A percentile compares a stretch with the other conserved stretches of the same genome.
phyloP scores from a whole-genome alignment of 2,888 invertebrate genomes.

The Rhyacophila evoluta region DNA sequence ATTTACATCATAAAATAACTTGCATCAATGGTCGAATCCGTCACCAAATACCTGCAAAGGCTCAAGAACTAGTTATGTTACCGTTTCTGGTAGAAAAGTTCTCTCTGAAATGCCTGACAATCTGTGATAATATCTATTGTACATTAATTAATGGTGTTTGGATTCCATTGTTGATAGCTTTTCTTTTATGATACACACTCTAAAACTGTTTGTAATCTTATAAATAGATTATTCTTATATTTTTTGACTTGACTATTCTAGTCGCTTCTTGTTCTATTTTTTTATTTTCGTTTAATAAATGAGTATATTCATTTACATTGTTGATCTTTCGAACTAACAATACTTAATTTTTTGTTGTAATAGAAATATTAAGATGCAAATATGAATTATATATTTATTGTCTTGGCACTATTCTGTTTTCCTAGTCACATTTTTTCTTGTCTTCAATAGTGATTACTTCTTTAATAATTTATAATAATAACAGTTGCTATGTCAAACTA shows the following conservation, averaged over 20 bases:
- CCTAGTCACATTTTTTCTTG: neutral
- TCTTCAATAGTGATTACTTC: neutral
- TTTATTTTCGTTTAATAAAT: too few species aligned
- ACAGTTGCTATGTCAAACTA: too few species aligned
- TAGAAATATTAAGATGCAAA: too few species aligned
- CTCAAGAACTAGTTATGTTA: neutral
- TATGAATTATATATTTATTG: too few species aligned
- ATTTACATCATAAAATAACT: too few species aligned
- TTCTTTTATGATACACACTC: too few species aligned
- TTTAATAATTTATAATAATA: too few species aligned
- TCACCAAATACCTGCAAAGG: neutral
- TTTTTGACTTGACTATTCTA: neutral
- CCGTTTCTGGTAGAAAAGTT: neutral
- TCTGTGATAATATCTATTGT: neutral
- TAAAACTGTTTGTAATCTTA: neutral
- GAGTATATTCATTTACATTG: neutral
- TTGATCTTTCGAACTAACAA: neutral
- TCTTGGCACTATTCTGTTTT: neutral
- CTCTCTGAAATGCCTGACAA: neutral
- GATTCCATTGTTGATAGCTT: neutral
- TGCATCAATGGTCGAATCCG: neutral
- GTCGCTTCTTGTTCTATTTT: neutral
- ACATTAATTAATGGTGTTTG: neutral
- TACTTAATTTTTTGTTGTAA: neutral
- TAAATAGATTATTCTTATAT: neutral